Evolutionary conservation across 2,888 invertebrate species (phyloP), one percentile per base, ranked within the genome.

Genomic region (Sarcophaga variegata): DNA sequence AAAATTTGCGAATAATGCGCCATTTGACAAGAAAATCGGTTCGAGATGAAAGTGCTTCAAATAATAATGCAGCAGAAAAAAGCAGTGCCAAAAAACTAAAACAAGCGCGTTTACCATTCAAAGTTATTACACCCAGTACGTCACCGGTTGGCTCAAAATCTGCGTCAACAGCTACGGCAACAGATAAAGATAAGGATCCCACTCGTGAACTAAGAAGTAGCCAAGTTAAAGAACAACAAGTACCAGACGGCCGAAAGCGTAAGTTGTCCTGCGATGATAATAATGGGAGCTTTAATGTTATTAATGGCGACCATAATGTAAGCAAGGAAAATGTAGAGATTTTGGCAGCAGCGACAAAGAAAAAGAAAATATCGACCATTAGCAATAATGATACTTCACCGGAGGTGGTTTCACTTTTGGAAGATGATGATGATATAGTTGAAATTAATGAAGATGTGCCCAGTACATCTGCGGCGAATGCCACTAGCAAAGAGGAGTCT

Each of bases 91-190:
- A 95, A 91, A 95, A 95, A 90, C 91, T 95, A 78, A 95, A 94
- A 88, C 95, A 95, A 92, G 95, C 95, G 88, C 94, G 95, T 89
- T 93, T 95, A 88, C 95, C 95, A 88, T 95, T 95, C 90, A 95
- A 94, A 93, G 93, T 94, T 60, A 88, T 90, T 64, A 81, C 89
- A 11, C 62, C 88, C n/a, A 66, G 77, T 3, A 59, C 83, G n/a
- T 62, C 88, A n/a, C 37, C 88, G 8, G 77, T 71, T n/a, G 49
- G 22, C 20, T 62, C 66, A 45, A 80, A 80, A 76, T 72, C 75
- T 5, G 45, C 60, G 22, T 20, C 76, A 59, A 8, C 88, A 0
- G 63, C 85, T 12, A 5, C 85, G 2, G 62, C 74, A 27, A 12
- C 64, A 5, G 60, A 78, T 6, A 85, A 89, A 67, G 8, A 45